phyloP scores from a whole-genome alignment of 2,113 vertebrate species.

The Caracal caracal region DNA sequence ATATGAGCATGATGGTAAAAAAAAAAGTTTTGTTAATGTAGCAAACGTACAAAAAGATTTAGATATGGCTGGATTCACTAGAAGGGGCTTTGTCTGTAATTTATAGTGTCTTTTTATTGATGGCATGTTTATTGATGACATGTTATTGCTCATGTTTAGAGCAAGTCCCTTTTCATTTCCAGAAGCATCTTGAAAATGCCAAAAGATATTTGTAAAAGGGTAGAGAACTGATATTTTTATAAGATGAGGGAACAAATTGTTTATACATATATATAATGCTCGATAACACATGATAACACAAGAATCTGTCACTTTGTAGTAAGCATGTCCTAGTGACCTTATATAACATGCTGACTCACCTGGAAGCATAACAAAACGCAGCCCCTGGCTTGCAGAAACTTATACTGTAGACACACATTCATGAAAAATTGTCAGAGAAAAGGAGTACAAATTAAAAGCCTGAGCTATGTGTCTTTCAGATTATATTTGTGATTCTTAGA shows the following conservation, averaged over 20 bases:
- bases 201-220: neutral
- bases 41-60: neutral
- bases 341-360: neutral
- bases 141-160: neutral
- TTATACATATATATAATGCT: neutral
- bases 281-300: neutral
- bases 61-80: neutral
- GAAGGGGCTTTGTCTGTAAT: neutral
- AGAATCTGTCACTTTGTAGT: neutral
- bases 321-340: neutral
- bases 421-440: neutral
- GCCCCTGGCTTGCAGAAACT: neutral
- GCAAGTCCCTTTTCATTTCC: neutral
- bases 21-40: neutral
- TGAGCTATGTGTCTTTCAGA: neutral
- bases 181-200: conserved; percentile 3
- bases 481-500: neutral
- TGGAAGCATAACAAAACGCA: neutral
- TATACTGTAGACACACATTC: neutral
- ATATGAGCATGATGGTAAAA: neutral
- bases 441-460: neutral
- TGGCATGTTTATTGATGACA: neutral
- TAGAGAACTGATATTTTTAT: neutral
- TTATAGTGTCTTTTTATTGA: neutral
- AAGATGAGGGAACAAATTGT: neutral